These are phyloP conservation scores for Apamea monoglypha DNA, from an alignment of 2,888 invertebrate species.

Conservation along the genomic window DNA sequence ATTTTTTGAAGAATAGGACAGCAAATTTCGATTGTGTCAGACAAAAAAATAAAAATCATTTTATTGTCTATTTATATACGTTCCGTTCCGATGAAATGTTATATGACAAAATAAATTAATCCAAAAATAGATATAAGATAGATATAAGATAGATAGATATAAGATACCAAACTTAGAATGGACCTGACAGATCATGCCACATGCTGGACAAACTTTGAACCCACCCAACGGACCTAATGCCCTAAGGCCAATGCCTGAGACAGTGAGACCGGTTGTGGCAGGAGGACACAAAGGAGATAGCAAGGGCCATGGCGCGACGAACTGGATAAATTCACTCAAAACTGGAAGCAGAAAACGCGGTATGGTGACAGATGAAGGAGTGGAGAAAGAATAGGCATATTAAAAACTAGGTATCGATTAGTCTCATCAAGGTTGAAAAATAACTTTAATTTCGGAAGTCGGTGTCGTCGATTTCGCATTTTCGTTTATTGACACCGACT, in stretches of 20 bases:
- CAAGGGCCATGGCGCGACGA: neutral
- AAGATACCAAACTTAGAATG: neutral
- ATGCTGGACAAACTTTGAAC: neutral
- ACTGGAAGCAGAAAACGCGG: neutral
- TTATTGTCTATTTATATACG: slow-evolving; percentile 31
- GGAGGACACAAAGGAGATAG: neutral
- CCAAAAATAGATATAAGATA: neutral
- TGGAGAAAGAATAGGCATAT: neutral
- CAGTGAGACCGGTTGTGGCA: too few species aligned
- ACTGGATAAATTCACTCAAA: neutral
- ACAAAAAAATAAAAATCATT: slow-evolving; percentile 16
- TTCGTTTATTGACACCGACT: too few species aligned
- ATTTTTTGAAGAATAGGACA: neutral
- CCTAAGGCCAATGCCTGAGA: neutral
- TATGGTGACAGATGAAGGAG: neutral
- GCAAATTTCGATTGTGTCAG: slow-evolving; percentile 32
- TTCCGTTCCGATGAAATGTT: slow-evolving; percentile 13
- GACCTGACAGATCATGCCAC: neutral
- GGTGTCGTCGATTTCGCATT: too few species aligned
- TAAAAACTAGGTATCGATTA: neutral
- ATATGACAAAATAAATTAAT: neutral
- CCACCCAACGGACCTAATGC: neutral
- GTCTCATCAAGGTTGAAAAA: neutral
- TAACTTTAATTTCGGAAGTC: too few species aligned
- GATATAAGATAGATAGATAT: neutral